Evolutionary conservation across 2,113 vertebrate genomes (phyloP).

Genomic region (Aythya baeri): DNA sequence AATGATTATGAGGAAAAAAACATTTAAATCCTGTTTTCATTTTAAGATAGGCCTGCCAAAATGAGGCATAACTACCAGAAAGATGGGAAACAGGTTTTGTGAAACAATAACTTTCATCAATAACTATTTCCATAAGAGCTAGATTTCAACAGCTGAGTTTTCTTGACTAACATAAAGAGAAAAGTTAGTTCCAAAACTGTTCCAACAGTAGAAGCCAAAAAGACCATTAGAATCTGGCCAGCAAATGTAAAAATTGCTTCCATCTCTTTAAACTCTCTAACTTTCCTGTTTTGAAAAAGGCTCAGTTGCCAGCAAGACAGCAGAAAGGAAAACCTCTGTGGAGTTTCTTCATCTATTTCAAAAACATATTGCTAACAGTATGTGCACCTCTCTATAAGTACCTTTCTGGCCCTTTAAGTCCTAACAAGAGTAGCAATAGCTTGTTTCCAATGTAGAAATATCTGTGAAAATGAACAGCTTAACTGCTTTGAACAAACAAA

Average conservation of each 20-base stretch:
- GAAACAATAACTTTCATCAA: not conserved
- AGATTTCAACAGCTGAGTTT: not conserved
- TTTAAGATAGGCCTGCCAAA: slow-evolving; percentile 11
- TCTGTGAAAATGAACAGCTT: not conserved
- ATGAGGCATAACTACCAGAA: not conserved
- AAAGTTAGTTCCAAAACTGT: not conserved
- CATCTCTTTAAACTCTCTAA: not conserved
- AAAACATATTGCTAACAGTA: not conserved
- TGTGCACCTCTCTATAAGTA: not conserved
- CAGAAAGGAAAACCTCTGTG: not conserved
- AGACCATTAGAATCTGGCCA: not conserved
- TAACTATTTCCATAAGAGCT: not conserved
- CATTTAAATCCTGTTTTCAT: not conserved
- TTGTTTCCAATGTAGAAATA: not conserved
- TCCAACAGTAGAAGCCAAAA: not conserved
- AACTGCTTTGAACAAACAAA: not conserved
- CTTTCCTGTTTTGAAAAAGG: slow-evolving; percentile 22
- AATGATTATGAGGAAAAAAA: not conserved
- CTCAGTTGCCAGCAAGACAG: not conserved
- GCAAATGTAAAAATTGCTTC: not conserved
- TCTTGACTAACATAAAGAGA: not conserved
- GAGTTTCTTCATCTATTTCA: not conserved
- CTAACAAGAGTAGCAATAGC: not conserved
- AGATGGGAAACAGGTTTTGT: not conserved
- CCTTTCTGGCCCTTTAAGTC: not conserved